Conservation (phyloP, 1,140 invertebrate species). For the Nilaparvata lugens region DNA sequence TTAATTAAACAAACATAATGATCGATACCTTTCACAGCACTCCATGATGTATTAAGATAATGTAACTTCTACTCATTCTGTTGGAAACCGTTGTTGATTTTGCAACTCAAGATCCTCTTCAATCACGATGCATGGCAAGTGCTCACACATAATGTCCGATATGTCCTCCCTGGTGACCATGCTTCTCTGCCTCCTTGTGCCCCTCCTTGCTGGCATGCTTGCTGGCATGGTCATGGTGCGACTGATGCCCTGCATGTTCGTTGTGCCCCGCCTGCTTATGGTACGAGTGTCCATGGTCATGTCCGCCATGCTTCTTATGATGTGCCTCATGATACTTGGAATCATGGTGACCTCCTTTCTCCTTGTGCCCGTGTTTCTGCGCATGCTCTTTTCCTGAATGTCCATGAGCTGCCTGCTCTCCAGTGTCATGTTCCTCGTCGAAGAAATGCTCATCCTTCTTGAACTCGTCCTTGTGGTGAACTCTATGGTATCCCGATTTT, state of each 20-base stretch:
- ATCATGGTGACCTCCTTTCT: constrained; percentile 26
- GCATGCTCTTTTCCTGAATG: constrained; percentile 25
- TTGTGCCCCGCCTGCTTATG: constrained; percentile 25
- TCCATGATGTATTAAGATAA: too few relatives aligned
- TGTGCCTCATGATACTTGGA: constrained; percentile 24
- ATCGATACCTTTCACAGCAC: too few relatives aligned
- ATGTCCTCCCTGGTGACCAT: constrained; percentile 18
- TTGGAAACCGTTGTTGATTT: too few relatives aligned
- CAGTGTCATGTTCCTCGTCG: constrained; percentile 54
- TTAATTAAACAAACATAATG: too few relatives aligned
- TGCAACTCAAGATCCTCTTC: too few relatives aligned
- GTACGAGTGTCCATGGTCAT: constrained; percentile 26
- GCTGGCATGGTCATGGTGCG: constrained; percentile 20
- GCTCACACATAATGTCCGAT: neutral
- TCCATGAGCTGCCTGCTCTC: constrained; percentile 42
- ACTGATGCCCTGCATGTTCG: constrained; percentile 20
- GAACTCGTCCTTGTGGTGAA: constrained; percentile 54
- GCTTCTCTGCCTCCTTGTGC: constrained; percentile 24
- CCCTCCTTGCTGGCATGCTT: constrained; percentile 25
- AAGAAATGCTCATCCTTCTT: constrained; percentile 54
- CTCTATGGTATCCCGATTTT: constrained; percentile 51
- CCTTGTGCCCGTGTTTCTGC: constrained; percentile 23
- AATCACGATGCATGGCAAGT: too few relatives aligned
- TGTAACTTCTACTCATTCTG: too few relatives aligned
- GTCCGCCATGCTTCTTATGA: constrained; percentile 21